Conservation (phyloP, 2,113 vertebrate species). For the Tinamus guttatus region DNA sequence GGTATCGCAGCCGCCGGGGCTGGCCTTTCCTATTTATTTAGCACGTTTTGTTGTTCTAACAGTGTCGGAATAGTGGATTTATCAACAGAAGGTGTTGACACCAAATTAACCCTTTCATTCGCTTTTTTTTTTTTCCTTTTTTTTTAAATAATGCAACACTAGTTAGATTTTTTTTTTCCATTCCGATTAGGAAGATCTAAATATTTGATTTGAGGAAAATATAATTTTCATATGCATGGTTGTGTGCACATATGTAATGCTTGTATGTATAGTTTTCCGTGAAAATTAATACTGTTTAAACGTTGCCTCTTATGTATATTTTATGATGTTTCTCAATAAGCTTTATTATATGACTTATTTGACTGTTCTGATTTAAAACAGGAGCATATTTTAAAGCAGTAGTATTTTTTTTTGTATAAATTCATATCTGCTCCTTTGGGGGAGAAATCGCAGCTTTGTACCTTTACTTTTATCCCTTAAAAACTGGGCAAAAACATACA, state of each 20-base stretch:
- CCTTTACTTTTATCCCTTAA: not conserved
- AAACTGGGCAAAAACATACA: not conserved
- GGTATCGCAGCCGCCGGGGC: not conserved
- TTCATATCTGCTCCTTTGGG: not conserved
- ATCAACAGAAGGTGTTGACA: conserved; percentile 20
- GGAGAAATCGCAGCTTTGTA: not conserved
- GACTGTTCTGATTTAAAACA: fast-evolving
- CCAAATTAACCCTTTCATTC: conserved; percentile 40
- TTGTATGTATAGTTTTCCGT: fast-evolving
- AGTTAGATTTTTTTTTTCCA: not conserved
- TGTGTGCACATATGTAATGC: fast-evolving
- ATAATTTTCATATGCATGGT: not conserved
- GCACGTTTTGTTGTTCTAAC: fast-evolving
- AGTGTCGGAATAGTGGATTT: not conserved
- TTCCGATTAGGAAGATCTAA: not conserved
- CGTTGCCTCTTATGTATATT: fast-evolving
- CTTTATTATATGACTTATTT: not conserved
- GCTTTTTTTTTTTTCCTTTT: not conserved
- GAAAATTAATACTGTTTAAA: fast-evolving
- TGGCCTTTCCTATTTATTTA: not conserved
- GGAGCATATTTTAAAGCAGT: too few species aligned
- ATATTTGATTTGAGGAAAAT: not conserved
- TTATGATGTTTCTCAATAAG: fast-evolving
- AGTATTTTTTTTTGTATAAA: fast-evolving
- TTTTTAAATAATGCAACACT: not conserved